Conservation (phyloP, 2,888 invertebrate genomes). For the Nymphalis c-album region DNA sequence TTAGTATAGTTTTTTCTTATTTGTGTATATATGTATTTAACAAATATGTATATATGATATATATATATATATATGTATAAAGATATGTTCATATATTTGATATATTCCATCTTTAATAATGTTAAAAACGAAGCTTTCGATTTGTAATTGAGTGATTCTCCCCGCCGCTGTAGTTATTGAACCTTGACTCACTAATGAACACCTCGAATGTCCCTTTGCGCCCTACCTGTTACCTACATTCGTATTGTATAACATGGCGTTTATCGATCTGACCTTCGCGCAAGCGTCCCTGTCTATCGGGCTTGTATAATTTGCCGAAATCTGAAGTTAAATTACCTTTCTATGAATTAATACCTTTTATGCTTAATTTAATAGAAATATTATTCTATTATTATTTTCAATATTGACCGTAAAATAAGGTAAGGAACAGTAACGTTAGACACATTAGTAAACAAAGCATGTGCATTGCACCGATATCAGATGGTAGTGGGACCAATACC, state of each 20-base stretch:
- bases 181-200: constrained; percentile 28
- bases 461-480: constrained; percentile 24
- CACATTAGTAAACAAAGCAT: constrained; percentile 28
- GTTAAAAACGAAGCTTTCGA: background rate
- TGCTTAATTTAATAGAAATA: background rate
- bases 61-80: too few relatives aligned
- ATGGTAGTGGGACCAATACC: constrained; percentile 43
- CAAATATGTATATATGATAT: too few relatives aligned
- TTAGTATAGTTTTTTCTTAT: too few relatives aligned
- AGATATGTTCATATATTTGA: too few relatives aligned
- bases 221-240: constrained; percentile 39
- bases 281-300: constrained; percentile 61
- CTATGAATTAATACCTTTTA: background rate
- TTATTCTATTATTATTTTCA: background rate
- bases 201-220: constrained; percentile 30
- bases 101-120: background rate
- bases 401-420: background rate
- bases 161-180: constrained; percentile 22
- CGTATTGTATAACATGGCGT: constrained; percentile 39
- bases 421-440: background rate
- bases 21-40: background rate
- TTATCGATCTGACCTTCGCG: constrained; percentile 70
- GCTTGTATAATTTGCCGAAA: constrained; percentile 15
- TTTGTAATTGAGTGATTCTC: background rate
- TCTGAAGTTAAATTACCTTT: background rate